Percentiles rank a stretch among this genome's conserved stretches.
Evolutionary conservation across 2,797 vertebrate genomes (phyloP).

Genomic region (Dryobates pubescens): DNA sequence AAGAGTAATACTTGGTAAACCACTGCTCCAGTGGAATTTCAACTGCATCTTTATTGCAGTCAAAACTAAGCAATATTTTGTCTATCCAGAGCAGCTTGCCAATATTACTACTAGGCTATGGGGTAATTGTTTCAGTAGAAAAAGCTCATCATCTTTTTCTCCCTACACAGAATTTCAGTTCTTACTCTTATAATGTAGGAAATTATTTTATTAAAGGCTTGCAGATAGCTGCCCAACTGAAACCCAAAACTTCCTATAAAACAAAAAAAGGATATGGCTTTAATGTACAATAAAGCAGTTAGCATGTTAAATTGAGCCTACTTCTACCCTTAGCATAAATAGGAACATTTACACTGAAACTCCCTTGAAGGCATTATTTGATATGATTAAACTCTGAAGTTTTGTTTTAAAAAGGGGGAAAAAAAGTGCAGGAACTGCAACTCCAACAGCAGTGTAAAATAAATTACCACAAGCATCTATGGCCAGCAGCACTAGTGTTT

Average conservation of each 20-base stretch:
- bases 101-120: conserved; percentile 13
- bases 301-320: neutral
- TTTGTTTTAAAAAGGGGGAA: neutral
- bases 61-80: conserved; percentile 45
- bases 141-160: conserved; percentile 5
- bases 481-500: neutral
- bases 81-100: conserved; percentile 19
- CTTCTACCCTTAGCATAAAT: neutral
- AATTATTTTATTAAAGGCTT: conserved; percentile 1
- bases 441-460: neutral
- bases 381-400: neutral
- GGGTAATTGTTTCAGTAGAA: conserved; percentile 21
- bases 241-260: neutral
- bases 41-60: conserved; percentile 51
- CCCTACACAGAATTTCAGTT: neutral
- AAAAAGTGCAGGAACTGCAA: neutral
- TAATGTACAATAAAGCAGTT: neutral
- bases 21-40: conserved; percentile 52
- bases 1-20: conserved; percentile 61
- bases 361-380: neutral
- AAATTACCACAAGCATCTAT: neutral
- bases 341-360: neutral
- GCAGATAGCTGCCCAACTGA: neutral
- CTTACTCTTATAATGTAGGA: neutral
- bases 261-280: neutral